These are phyloP conservation scores for Synanthedon tipuliformis DNA, from an alignment of 2,888 invertebrate species.

Conservation along the genomic window DNA sequence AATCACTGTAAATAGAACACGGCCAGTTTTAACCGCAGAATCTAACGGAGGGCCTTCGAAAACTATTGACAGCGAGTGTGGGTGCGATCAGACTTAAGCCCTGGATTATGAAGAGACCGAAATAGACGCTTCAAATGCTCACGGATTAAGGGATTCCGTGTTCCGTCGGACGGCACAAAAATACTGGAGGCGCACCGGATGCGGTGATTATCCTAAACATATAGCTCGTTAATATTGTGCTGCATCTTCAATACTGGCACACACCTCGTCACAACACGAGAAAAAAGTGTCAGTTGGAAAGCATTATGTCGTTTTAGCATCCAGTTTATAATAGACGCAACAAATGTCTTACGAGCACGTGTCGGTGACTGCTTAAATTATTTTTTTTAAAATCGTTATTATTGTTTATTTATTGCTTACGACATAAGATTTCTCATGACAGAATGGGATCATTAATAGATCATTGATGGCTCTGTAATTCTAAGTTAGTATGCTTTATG, in stretches of 20 bases:
- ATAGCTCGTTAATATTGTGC: conserved; percentile 54
- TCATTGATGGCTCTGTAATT: no score
- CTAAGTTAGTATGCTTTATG: no score
- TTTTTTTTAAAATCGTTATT: no score
- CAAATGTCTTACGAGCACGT: no score
- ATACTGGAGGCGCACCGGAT: conserved; percentile 65
- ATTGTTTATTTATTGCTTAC: no score
- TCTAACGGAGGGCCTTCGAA: conserved; percentile 55
- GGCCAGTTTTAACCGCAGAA: conserved; percentile 59
- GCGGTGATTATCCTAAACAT: conserved; percentile 66
- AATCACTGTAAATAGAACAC: conserved; percentile 44
- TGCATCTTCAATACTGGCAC: conserved; percentile 21
- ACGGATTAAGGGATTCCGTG: conserved; percentile 66
- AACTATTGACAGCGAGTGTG: conserved; percentile 71
- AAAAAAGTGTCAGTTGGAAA: not conserved
- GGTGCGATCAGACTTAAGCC: conserved; percentile 69
- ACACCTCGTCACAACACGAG: not conserved
- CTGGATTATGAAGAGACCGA: conserved; percentile 68
- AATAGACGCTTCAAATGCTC: conserved; percentile 68
- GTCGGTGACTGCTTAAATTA: no score
- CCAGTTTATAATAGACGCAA: no score
- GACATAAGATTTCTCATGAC: no score
- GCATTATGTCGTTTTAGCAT: not conserved
- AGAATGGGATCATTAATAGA: no score
- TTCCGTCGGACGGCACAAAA: conserved; percentile 67